A percentile compares a stretch with the other conserved stretches of the same genome.
phyloP scores from a whole-genome alignment of 2,113 vertebrate genomes.

The Cyphomyrus discorhynchus region DNA sequence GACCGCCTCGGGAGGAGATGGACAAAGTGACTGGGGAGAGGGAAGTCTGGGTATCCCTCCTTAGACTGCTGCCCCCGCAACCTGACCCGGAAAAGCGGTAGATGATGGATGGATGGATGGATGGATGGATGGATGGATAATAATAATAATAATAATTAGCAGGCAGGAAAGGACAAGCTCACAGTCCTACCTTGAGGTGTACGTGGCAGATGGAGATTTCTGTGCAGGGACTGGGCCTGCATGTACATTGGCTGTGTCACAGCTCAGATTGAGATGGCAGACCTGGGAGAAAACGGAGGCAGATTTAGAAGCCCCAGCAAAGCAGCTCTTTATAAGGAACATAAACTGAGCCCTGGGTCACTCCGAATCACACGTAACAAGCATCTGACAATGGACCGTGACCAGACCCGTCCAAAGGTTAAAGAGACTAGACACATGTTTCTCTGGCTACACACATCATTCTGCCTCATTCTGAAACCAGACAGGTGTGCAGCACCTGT shows the following conservation, averaged over 20 bases:
- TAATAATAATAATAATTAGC: background rate
- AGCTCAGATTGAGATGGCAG: background rate
- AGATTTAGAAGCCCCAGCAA: background rate
- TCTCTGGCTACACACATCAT: background rate
- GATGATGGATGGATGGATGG: too few relatives aligned
- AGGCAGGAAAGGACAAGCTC: background rate
- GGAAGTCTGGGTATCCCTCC: too few relatives aligned
- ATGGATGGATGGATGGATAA: background rate
- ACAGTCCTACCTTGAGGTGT: background rate
- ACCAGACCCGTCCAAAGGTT: background rate
- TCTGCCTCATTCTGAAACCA: background rate
- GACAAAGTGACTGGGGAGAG: too few relatives aligned
- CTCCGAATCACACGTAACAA: background rate
- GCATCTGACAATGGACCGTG: background rate
- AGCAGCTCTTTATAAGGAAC: background rate
- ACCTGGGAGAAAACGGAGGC: background rate
- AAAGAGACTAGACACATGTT: background rate
- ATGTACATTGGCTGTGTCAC: background rate
- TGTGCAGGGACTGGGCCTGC: background rate
- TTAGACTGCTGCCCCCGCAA: too few relatives aligned
- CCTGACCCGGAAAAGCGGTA: too few relatives aligned
- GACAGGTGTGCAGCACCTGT: background rate
- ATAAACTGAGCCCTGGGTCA: background rate
- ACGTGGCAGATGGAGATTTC: background rate
- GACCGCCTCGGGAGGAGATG: too few relatives aligned